A percentile compares a stretch with the other conserved stretches of the same genome.
phyloP scores from a whole-genome alignment of 2,888 invertebrate genomes.

The Ischnus inquisitorius region DNA sequence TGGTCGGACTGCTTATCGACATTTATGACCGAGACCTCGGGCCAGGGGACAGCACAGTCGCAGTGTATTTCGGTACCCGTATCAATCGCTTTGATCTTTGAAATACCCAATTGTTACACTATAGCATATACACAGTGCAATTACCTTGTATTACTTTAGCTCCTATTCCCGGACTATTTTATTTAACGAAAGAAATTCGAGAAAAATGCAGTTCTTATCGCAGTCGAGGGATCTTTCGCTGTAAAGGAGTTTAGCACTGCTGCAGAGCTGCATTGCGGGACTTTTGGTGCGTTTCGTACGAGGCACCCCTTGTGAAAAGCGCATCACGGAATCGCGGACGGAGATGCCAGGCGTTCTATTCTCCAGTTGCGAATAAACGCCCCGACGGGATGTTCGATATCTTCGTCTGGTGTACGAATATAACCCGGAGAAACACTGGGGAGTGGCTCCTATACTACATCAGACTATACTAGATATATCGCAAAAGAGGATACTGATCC shows the following conservation, averaged over 20 bases:
- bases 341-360: conserved; percentile 12
- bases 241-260: conserved; percentile 33
- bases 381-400: conserved; percentile 72
- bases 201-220: conserved; percentile 16
- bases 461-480: conserved; percentile 27
- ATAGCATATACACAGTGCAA: neutral
- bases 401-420: conserved; percentile 64
- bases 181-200: conserved; percentile 15
- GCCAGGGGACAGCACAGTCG: neutral
- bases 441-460: conserved; percentile 46
- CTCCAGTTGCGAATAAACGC: conserved; percentile 61
- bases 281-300: conserved; percentile 46
- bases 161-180: neutral
- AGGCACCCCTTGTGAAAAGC: neutral
- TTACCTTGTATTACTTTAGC: neutral
- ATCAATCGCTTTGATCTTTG: neutral
- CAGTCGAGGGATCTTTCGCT: conserved; percentile 13
- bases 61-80: neutral
- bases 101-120: neutral
- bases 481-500: conserved; percentile 75
- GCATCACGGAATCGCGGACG: conserved; percentile 18
- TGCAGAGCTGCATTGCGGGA: conserved; percentile 42
- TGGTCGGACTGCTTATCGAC: conserved; percentile 25
- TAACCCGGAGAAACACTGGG: conserved; percentile 73
- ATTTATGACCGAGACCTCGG: neutral